Base-by-base conservation (phyloP, 2,113 vertebrate species). In the Chrysemys picta region DNA sequence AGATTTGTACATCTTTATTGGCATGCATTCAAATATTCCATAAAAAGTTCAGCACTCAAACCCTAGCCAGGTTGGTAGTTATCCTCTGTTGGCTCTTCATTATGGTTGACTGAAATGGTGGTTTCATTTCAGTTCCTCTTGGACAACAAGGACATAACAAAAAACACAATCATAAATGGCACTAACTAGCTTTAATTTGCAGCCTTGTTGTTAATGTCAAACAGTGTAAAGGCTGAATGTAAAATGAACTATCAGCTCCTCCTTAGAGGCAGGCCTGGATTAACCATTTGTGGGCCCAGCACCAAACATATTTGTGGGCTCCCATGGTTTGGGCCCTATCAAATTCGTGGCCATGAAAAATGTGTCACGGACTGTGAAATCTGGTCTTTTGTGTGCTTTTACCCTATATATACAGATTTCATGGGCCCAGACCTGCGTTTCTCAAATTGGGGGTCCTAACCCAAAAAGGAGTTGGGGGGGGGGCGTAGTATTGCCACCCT, bases 231-330 rank as follows among this genome's bases (percentile, higher is more conserved):
- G 81, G 76, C 31, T 80, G 62, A 50, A 54, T 6, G 54, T 88
- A 91, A 93, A 96, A 90, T 75, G 78, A 95, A 85, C 57, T 27
- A 75, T 31, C 72, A 65, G 47, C 38, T 90, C 56, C 35, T 69
- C 62, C 19, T 8, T 69, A 69, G 38, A 80, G 57, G 49, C 78
- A 54, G 29, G 25, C 24, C 56, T 5, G 10, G 56, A 57, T 57
- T 57, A 57, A 57, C 5, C 11, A 27, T 57, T 27, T 57, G 56
- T 57, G 56, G 56, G 56, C 56, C 10, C 53, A 54, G 53, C 53
- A 54, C 53, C 53, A 54, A 54, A 54, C 53, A 54, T 54, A 54
- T 54, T 22, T 54, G 19, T 54, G 53, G 53, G 19, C 53, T 19
- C 53, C 19, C 19, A 21, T 21, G 7, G 19, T 21, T 54, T 54